These are phyloP conservation scores for Poeciliopsis turneri DNA, from an alignment of 2,797 vertebrate genomes.

Conservation along the genomic window DNA sequence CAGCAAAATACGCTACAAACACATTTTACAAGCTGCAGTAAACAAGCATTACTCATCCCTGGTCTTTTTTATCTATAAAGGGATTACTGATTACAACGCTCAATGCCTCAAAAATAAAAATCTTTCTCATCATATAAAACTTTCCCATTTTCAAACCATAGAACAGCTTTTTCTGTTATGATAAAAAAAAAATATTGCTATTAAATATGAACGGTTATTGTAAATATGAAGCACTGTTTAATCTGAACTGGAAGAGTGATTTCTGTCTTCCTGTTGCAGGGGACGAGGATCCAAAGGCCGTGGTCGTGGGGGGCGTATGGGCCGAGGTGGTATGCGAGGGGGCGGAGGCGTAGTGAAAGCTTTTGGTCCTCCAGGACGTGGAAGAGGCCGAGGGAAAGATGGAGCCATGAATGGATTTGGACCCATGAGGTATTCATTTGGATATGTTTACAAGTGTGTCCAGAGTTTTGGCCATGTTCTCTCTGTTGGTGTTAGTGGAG, in stretches of 20 bases:
- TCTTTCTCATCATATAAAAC: not conserved
- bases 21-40: not conserved
- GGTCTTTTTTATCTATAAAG: not conserved
- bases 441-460: not conserved
- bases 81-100: not conserved
- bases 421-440: constrained; percentile 71
- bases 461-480: not conserved
- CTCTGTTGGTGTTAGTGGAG: not conserved
- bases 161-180: not conserved
- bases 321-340: constrained; percentile 65
- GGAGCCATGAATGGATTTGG: constrained; percentile 74
- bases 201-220: not conserved
- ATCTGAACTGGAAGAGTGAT: not conserved
- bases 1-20: not conserved
- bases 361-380: constrained; percentile 69
- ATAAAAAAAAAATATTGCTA: not conserved
- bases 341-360: constrained; percentile 76
- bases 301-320: constrained; percentile 63
- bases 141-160: not conserved
- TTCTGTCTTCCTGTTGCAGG: constrained; percentile 48
- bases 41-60: not conserved
- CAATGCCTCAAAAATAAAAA: not conserved
- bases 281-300: constrained; percentile 65
- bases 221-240: not conserved
- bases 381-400: constrained; percentile 69